A percentile compares a stretch with the other conserved stretches of the same genome.
These are phyloP conservation scores for Trididemnum nubilum DNA, from an alignment of 23 tunicate species.

Conservation along the genomic window DNA sequence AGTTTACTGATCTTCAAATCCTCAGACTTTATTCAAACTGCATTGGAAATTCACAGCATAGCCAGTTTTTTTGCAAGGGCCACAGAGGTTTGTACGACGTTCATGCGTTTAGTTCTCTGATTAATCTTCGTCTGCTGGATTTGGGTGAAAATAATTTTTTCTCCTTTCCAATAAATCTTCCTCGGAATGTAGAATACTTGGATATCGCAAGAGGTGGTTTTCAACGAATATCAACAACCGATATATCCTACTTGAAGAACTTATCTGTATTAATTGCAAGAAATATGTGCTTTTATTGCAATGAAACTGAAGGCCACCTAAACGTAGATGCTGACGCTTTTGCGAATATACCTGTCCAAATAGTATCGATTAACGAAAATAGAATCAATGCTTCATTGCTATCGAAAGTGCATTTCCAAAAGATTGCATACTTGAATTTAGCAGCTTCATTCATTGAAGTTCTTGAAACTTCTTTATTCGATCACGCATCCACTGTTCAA, in stretches of 20 bases:
- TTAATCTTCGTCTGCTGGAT: not conserved
- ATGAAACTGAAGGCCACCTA: too few relatives aligned
- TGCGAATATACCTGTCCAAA: too few relatives aligned
- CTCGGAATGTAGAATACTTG: slow-evolving; percentile 1
- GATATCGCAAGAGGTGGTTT: not conserved
- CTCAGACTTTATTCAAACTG: not conserved
- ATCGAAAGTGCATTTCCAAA: too few relatives aligned
- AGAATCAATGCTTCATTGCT: too few relatives aligned
- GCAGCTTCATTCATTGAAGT: too few relatives aligned
- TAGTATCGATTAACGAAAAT: too few relatives aligned
- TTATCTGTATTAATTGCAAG: not conserved
- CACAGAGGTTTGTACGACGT: not conserved
- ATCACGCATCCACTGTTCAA: too few relatives aligned
- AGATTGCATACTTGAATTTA: too few relatives aligned
- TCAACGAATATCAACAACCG: not conserved
- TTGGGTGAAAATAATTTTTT: not conserved
- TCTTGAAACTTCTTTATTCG: too few relatives aligned
- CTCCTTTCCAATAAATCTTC: not conserved
- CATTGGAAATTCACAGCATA: not conserved
- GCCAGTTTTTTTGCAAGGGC: not conserved
- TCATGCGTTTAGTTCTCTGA: not conserved
- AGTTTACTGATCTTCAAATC: not conserved
- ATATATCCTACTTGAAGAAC: not conserved
- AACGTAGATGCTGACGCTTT: too few relatives aligned
- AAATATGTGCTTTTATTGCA: not conserved